These are phyloP conservation scores for Drosophila ficusphila DNA, from an alignment of 1,140 invertebrate genomes.

Conservation along the genomic window DNA sequence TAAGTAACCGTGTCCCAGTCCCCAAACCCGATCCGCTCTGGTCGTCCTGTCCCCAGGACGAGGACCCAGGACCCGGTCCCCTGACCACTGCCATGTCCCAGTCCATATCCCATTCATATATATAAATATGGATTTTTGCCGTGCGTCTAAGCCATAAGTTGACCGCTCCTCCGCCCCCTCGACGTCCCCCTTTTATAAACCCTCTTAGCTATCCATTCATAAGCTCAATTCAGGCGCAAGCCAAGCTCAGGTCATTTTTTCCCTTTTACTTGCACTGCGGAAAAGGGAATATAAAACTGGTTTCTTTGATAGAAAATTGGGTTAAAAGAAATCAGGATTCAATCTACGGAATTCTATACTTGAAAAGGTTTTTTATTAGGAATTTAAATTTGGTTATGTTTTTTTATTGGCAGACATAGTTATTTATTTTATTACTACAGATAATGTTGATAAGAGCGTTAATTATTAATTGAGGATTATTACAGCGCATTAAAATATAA, in stretches of 20 bases:
- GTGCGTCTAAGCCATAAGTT: conserved; percentile 70
- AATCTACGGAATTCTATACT: too few relatives aligned
- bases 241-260: conserved; percentile 24
- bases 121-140: conserved; percentile 66
- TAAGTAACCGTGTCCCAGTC: conserved; percentile 54
- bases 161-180: conserved; percentile 30
- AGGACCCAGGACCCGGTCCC: background rate
- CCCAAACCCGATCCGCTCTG: conserved; percentile 14
- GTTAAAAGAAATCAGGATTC: too few relatives aligned
- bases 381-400: too few relatives aligned
- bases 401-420: too few relatives aligned
- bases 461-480: too few relatives aligned
- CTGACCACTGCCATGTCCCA: conserved; percentile 12
- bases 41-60: conserved; percentile 6
- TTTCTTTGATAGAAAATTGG: too few relatives aligned
- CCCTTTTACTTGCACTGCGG: conserved; percentile 8
- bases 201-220: conserved; percentile 41
- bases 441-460: too few relatives aligned
- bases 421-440: too few relatives aligned
- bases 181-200: conserved; percentile 18
- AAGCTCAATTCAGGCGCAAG: conserved; percentile 49
- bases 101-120: conserved; percentile 51
- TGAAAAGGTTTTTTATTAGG: too few relatives aligned
- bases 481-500: too few relatives aligned
- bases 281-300: background rate